phyloP scores from a whole-genome alignment of 2,888 invertebrate species.

The Zhuqinia jingwanae region DNA sequence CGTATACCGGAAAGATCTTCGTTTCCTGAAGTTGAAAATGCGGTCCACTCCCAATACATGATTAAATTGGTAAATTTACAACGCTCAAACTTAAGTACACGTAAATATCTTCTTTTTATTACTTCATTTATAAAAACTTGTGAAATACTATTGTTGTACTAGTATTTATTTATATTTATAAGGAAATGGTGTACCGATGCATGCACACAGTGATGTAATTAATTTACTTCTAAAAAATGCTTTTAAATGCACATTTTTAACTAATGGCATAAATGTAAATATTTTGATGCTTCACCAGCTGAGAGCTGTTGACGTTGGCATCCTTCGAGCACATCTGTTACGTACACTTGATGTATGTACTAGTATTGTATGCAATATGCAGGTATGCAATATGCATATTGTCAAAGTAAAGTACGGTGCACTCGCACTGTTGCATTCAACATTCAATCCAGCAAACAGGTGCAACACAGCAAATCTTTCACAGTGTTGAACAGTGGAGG shows the following conservation, averaged over 20 bases:
- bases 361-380: too few relatives aligned
- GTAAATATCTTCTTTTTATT: neutral
- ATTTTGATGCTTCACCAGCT: constrained; percentile 3
- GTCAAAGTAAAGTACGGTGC: neutral
- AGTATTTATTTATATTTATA: too few relatives aligned
- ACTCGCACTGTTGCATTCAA: neutral
- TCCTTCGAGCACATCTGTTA: neutral
- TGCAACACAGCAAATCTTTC: too few relatives aligned
- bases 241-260: neutral
- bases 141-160: too few relatives aligned
- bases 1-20: constrained; percentile 82
- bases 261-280: constrained; percentile 11
- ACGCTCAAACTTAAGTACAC: neutral
- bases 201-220: too few relatives aligned
- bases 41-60: constrained; percentile 94
- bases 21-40: constrained; percentile 85
- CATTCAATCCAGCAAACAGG: too few relatives aligned
- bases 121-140: too few relatives aligned
- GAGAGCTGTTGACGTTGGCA: neutral
- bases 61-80: neutral
- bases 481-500: too few relatives aligned
- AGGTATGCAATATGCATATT: neutral
- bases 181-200: too few relatives aligned
- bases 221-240: neutral
- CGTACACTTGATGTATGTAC: too few relatives aligned